Conservation (phyloP, 2,888 invertebrate species). For the Alentia gelatinosa region DNA sequence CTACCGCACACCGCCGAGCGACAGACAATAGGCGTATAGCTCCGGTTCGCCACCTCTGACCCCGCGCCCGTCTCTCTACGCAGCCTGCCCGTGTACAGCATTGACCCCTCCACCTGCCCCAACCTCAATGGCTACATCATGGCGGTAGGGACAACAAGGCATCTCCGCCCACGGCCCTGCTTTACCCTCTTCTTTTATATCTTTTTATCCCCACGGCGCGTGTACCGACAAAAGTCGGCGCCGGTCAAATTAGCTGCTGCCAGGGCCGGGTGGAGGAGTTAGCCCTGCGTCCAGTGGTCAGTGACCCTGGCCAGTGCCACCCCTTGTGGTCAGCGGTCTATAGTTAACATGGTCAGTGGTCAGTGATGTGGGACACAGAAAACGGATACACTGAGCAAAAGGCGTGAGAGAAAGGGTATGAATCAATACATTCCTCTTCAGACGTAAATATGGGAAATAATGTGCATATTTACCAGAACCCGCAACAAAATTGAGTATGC, state of each 20-base stretch:
- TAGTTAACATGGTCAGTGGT: not conserved
- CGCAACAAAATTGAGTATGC: too few relatives aligned
- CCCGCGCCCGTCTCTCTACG: not conserved
- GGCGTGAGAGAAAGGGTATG: not conserved
- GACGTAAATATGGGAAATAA: too few relatives aligned
- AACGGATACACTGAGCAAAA: not conserved
- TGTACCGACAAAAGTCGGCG: not conserved
- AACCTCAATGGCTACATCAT: not conserved
- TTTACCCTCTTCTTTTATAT: too few relatives aligned
- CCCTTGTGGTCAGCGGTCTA: constrained; percentile 3
- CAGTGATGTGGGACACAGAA: not conserved
- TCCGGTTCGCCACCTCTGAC: not conserved
- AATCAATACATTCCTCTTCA: too few relatives aligned
- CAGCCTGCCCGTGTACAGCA: too few relatives aligned
- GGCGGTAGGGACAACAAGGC: not conserved
- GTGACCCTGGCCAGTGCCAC: not conserved
- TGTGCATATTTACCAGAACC: too few relatives aligned
- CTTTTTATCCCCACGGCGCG: not conserved
- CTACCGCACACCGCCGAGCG: not conserved
- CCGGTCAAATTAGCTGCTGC: constrained; percentile 5
- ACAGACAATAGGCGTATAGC: not conserved
- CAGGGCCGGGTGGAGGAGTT: not conserved
- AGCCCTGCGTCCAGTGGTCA: not conserved
- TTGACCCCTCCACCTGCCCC: not conserved
- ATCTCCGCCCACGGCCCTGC: not conserved